These are phyloP conservation scores for Eunapius fragilis DNA, from an alignment of 37 sponge, comb jelly and placozoan species.

Conservation along the genomic window DNA sequence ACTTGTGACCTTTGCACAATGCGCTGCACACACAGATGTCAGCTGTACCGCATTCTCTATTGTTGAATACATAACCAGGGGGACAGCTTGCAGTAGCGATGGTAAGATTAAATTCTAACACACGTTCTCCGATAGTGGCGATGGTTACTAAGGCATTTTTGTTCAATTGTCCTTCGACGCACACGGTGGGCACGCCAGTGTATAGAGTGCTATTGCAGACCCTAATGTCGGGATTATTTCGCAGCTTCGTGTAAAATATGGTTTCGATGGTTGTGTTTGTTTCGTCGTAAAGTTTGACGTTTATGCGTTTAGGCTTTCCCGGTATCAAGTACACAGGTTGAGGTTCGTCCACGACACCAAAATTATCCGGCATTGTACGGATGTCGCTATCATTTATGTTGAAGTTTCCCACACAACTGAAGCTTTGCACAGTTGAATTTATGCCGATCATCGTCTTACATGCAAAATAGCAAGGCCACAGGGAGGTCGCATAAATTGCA, in stretches of 20 bases:
- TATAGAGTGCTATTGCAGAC: neutral
- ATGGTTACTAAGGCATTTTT: neutral
- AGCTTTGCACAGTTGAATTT: neutral
- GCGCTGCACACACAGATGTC: conserved; percentile 6
- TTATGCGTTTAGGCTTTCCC: neutral
- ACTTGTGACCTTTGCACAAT: neutral
- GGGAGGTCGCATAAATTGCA: conserved; percentile 25
- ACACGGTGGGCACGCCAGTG: neutral
- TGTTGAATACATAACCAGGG: conserved; percentile 18
- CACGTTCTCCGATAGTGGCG: neutral
- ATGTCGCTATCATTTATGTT: conserved; percentile 1
- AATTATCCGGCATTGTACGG: neutral
- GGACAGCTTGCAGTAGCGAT: neutral
- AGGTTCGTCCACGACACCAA: neutral
- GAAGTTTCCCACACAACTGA: neutral
- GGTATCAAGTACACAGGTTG: conserved; percentile 2
- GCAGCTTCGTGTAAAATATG: neutral
- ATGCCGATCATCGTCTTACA: neutral
- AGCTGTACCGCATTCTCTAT: neutral
- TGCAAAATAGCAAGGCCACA: conserved; percentile 18
- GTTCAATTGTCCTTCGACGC: neutral
- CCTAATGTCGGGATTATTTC: neutral
- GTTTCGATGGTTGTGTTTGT: neutral
- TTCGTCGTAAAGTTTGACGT: neutral
- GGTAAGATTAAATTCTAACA: neutral